phyloP scores from a whole-genome alignment of 2,888 invertebrate genomes.

The Hemistola chrysoprasaria region DNA sequence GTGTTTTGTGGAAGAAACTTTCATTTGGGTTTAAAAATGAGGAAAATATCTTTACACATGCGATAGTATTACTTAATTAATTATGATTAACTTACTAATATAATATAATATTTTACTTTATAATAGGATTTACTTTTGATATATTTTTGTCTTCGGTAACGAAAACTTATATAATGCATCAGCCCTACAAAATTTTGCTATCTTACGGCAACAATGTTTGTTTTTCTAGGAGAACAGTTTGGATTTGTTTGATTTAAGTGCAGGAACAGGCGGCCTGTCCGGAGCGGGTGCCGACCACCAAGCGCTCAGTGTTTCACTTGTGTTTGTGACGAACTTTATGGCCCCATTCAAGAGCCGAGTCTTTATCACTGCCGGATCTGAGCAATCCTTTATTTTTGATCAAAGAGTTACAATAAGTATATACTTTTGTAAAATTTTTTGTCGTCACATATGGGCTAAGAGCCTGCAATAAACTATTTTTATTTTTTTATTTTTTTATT shows the following conservation, averaged over 20 bases:
- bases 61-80: too few relatives aligned
- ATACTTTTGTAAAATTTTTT: too few relatives aligned
- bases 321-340: constrained; percentile 24
- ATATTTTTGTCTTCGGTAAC: too few relatives aligned
- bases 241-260: constrained; percentile 63
- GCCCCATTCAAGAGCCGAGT: constrained; percentile 10
- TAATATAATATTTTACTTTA: too few relatives aligned
- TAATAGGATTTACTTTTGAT: too few relatives aligned
- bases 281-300: constrained; percentile 7
- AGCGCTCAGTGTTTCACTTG: constrained; percentile 16
- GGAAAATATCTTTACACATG: too few relatives aligned
- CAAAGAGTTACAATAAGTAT: background rate
- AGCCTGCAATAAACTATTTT: too few relatives aligned
- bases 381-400: constrained; percentile 5
- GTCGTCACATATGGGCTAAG: too few relatives aligned
- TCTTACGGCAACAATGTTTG: constrained; percentile 50
- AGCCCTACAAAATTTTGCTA: constrained; percentile 35
- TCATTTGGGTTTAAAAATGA: too few relatives aligned
- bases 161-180: constrained; percentile 1
- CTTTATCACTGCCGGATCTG: constrained; percentile 3
- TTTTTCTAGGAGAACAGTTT: constrained; percentile 62
- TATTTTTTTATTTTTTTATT: too few relatives aligned
- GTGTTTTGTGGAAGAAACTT: constrained; percentile 3
- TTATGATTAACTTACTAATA: too few relatives aligned
- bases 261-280: constrained; percentile 21